These are phyloP conservation scores for Gracilinanus agilis DNA, from an alignment of 2,113 vertebrate species.

Conservation along the genomic window DNA sequence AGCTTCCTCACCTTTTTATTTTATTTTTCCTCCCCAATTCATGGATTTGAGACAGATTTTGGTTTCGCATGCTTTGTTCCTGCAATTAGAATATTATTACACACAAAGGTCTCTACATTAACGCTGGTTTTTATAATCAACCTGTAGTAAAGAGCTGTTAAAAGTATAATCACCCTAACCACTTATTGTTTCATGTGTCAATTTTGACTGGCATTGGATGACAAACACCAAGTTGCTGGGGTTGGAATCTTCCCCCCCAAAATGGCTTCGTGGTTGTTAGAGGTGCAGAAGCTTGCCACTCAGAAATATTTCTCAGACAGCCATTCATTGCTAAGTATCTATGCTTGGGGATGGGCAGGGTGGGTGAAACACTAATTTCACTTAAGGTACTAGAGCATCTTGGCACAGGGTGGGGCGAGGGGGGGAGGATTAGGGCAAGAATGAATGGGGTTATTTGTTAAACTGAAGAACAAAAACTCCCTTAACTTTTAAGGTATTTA, in stretches of 20 bases:
- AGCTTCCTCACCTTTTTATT: not conserved
- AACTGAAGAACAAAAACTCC: conserved; percentile 58
- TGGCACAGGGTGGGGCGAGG: conserved; percentile 11
- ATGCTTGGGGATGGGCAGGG: conserved; percentile 1
- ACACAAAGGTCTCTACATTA: conserved; percentile 74
- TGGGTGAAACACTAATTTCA: conserved; percentile 15
- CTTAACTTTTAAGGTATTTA: conserved; percentile 17
- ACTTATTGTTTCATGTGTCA: conserved; percentile 62
- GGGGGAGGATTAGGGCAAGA: not conserved
- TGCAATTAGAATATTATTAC: conserved; percentile 71
- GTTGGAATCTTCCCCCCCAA: not conserved
- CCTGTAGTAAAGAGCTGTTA: conserved; percentile 82
- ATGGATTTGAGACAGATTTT: conserved; percentile 73
- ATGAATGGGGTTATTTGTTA: not conserved
- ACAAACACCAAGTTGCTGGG: not conserved
- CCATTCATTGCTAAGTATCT: conserved; percentile 59
- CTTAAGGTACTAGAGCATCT: conserved; percentile 63
- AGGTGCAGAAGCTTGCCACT: not conserved
- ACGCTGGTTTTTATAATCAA: conserved; percentile 83
- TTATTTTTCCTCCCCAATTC: not conserved
- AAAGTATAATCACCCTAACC: conserved; percentile 78
- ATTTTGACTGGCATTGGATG: conserved; percentile 40
- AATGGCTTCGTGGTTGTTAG: not conserved
- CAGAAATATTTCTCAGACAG: conserved; percentile 14
- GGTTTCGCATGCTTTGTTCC: conserved; percentile 61